These are phyloP conservation scores for Andrena marginata DNA, from an alignment of 2,888 invertebrate genomes.

Conservation along the genomic window DNA sequence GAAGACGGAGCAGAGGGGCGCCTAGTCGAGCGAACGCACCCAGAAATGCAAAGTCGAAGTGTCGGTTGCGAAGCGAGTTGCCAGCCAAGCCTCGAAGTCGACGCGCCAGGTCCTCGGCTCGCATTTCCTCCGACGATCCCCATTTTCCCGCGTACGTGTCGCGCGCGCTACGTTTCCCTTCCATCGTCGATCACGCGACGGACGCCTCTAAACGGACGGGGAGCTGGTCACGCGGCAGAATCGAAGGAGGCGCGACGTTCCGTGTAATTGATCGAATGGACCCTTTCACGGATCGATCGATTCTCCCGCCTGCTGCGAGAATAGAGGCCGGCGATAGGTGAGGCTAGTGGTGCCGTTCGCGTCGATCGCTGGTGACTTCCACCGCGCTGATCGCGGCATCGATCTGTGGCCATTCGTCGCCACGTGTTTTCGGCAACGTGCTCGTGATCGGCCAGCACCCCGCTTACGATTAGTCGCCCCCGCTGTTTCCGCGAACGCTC, in stretches of 20 bases:
- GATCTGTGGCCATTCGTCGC: constrained; percentile 44
- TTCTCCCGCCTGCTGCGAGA: not conserved
- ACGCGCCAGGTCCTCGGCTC: constrained; percentile 51
- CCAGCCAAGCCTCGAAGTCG: constrained; percentile 67
- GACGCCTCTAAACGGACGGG: not conserved
- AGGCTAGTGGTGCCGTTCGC: constrained; percentile 37
- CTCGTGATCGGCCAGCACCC: not conserved
- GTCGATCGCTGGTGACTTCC: constrained; percentile 19
- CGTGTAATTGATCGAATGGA: constrained; percentile 18
- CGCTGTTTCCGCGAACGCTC: not conserved
- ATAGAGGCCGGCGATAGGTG: not conserved
- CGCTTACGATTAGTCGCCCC: not conserved
- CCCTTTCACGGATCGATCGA: constrained; percentile 29
- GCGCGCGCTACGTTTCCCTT: not conserved
- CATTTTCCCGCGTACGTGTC: constrained; percentile 18
- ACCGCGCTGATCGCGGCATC: constrained; percentile 46
- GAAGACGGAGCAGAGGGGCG: constrained; percentile 75
- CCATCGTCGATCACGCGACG: constrained; percentile 8
- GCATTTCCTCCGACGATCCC: constrained; percentile 23
- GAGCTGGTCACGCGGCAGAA: not conserved
- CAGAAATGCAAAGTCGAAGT: constrained; percentile 77
- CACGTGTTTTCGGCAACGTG: constrained; percentile 67
- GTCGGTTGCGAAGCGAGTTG: constrained; percentile 68
- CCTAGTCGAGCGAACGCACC: constrained; percentile 72
- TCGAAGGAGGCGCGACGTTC: not conserved